Base-by-base conservation (phyloP, 1,140 invertebrate genomes). In the Pogonomyrmex californicus region DNA sequence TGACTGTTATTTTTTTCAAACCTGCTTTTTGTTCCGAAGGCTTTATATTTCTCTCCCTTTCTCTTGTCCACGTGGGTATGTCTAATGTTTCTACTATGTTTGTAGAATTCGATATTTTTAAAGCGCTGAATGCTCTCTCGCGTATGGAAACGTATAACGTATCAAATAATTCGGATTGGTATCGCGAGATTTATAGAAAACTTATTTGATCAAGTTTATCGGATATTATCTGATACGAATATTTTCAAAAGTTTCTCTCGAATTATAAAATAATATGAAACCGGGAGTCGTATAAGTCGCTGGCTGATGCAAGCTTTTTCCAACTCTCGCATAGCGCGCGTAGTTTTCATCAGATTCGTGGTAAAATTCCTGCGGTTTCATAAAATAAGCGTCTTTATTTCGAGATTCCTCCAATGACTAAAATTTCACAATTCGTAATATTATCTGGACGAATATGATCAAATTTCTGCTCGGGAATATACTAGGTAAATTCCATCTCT, bases 321-420 rank as follows among this genome's bases (percentile, higher is more conserved):
- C 14, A 17, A 73, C 54, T 73, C 17, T 73, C 9, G 44, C 23
- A 49, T 33, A 68, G 3, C 12, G 1, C 38, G 38, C 23, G 2
- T 49, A 54, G 49, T 38, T 73, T 23, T 23, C n/a, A 33, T 5
- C 12, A 75, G 23, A 75, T 23, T 33, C n/a, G 10, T 17, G 33
- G 33, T 75, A 56, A 75, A 56, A 75, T 56, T 75, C 5, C 33
- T 2, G 4, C 33, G n/a, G 36, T 38, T 54, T 33, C 17, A 5
- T 71, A 71, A 75, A 70, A 75, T 75, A 23, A 23, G 30, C 38
- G n/a, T 56, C 71, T 76, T 75, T 41, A 58, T 58, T 41, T 30
- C 71, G n/a, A 23, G 5, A 30, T 76, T 58, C 23, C 36, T 54
- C 4, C 9, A 38, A 54, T 38, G 6, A 14, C 9, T 76, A 12